Conservation (phyloP, 2,888 invertebrate species). For the Meliscaeva auricollis region DNA sequence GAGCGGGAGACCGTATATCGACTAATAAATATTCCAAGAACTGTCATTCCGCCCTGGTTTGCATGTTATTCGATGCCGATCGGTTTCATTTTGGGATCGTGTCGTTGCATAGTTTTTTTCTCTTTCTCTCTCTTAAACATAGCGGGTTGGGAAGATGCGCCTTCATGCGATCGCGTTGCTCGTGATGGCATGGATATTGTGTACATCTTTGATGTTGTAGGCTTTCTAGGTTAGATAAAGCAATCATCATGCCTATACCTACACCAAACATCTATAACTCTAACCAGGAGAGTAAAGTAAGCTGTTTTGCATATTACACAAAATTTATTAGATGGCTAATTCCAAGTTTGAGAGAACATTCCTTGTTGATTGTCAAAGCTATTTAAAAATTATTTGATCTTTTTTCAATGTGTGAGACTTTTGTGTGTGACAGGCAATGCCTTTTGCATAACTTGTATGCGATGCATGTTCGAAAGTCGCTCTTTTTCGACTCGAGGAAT, state of each 20-base stretch:
- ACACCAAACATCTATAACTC: not conserved
- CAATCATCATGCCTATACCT: conserved; percentile 33
- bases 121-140: not conserved
- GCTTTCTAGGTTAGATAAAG: conserved; percentile 24
- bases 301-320: conserved; percentile 65
- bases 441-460: too few species aligned
- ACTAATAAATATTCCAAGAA: conserved; percentile 69
- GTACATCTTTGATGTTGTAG: conserved; percentile 13
- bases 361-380: conserved; percentile 64
- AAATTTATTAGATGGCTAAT: conserved; percentile 70
- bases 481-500: conserved; percentile 7
- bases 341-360: conserved; percentile 39
- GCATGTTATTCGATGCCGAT: conserved; percentile 75
- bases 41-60: conserved; percentile 69
- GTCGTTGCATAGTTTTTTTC: not conserved
- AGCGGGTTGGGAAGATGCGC: conserved; percentile 25
- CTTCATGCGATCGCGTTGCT: not conserved
- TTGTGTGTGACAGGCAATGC: too few species aligned
- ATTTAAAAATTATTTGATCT: conserved; percentile 55
- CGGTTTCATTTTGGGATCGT: conserved; percentile 65
- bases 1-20: conserved; percentile 34
- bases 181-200: conserved; percentile 3
- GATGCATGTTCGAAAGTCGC: conserved; percentile 2
- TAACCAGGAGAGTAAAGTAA: conserved; percentile 49
- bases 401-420: not conserved